phyloP scores from a whole-genome alignment of 2,113 vertebrate genomes.

The Pluvialis apricaria region DNA sequence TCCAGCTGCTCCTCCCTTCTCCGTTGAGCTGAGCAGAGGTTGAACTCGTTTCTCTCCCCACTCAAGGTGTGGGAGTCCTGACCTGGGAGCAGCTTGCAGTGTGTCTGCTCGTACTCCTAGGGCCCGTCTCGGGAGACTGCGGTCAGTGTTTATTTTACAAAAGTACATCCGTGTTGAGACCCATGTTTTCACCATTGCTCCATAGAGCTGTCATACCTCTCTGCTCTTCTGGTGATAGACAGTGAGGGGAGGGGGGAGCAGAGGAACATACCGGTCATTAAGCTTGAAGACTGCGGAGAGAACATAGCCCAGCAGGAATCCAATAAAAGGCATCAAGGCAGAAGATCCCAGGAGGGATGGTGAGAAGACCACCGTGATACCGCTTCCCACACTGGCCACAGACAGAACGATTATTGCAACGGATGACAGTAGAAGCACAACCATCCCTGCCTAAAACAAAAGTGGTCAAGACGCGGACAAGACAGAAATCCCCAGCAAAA shows the following conservation, averaged over 20 bases:
- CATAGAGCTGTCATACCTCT: background rate
- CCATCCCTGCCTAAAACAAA: conserved; percentile 69
- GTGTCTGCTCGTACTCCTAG: background rate
- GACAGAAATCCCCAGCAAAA: background rate
- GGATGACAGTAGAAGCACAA: conserved; percentile 58
- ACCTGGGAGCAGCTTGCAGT: background rate
- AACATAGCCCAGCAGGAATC: conserved; percentile 78
- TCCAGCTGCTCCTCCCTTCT: background rate
- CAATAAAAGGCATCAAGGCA: conserved; percentile 79
- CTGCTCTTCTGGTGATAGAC: background rate
- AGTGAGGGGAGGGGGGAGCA: background rate
- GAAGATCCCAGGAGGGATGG: conserved; percentile 70
- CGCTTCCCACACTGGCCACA: conserved; percentile 52
- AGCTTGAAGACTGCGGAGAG: conserved; percentile 75
- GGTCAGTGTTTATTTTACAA: background rate
- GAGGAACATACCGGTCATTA: conserved; percentile 66
- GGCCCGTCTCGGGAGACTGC: background rate
- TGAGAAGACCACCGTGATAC: conserved; percentile 69
- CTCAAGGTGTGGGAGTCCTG: background rate
- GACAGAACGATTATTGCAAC: conserved; percentile 59
- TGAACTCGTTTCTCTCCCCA: background rate
- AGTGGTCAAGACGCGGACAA: background rate
- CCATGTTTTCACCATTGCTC: background rate
- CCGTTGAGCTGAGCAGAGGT: background rate
- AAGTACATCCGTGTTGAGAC: background rate